Evolutionary conservation across 2,113 vertebrate genomes (phyloP).

Genomic region (Syngnathoides biaculeatus): DNA sequence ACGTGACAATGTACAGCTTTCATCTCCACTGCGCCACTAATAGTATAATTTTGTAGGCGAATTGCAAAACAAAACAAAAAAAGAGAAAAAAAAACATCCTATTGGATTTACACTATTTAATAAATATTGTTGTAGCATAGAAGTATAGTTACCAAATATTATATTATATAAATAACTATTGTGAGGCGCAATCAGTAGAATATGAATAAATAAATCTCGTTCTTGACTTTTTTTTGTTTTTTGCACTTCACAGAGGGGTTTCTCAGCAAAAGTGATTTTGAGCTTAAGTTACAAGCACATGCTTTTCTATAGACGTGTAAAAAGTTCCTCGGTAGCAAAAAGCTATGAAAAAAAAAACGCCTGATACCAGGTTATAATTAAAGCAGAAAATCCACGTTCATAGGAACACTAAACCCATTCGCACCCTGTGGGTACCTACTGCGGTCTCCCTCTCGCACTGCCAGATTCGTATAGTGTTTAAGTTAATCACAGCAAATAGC

Average conservation of each 20-base stretch:
- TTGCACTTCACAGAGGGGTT: conserved; percentile 48
- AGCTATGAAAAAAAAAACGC: background rate
- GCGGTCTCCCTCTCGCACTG: conserved; percentile 19
- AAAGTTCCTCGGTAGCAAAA: conserved; percentile 36
- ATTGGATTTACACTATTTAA: too few species aligned
- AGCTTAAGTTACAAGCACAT: conserved; percentile 35
- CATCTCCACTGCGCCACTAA: background rate
- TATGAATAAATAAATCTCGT: conserved; percentile 45
- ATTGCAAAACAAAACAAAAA: background rate
- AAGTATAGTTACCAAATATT: conserved; percentile 29
- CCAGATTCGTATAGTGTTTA: conserved; percentile 12
- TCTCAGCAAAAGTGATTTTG: conserved; percentile 27
- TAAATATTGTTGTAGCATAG: too few species aligned
- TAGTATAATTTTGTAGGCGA: background rate
- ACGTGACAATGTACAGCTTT: too few species aligned
- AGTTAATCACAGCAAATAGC: conserved; percentile 48
- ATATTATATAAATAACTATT: conserved; percentile 50
- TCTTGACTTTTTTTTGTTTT: conserved; percentile 34
- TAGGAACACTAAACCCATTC: conserved; percentile 32
- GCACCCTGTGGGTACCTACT: conserved; percentile 3
- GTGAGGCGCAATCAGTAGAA: conserved; percentile 34
- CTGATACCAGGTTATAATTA: conserved; percentile 17
- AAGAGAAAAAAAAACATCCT: background rate
- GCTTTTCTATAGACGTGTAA: conserved; percentile 57
- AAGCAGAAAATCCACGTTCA: conserved; percentile 30